A percentile compares a stretch with the other conserved stretches of the same genome.
Evolutionary conservation across 2,888 invertebrate genomes (phyloP).

Genomic region (Dorcus parallelipipedus): DNA sequence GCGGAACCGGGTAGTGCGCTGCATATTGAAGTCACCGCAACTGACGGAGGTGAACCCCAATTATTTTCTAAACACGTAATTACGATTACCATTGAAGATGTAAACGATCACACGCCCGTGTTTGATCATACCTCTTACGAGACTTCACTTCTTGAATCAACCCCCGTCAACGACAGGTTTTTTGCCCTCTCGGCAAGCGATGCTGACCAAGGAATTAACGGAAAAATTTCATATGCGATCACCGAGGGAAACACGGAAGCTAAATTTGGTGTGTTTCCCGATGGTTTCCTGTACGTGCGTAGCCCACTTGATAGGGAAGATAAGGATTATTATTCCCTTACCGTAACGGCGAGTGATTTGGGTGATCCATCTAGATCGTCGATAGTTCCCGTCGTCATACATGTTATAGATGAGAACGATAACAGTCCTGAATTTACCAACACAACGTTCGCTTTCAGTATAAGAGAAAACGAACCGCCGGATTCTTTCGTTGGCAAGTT

Average conservation of each 20-base stretch:
- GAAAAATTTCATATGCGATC: constrained; percentile 76
- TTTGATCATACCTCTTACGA: constrained; percentile 92
- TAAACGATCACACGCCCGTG: constrained; percentile 93
- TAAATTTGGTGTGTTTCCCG: constrained; percentile 93
- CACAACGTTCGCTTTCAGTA: constrained; percentile 83
- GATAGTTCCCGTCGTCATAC: constrained; percentile 86
- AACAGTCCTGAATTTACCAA: constrained; percentile 91
- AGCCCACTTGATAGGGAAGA: constrained; percentile 85
- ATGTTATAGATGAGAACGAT: constrained; percentile 95
- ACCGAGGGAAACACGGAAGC: constrained; percentile 81
- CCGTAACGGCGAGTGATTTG: constrained; percentile 78
- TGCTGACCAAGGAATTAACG: constrained; percentile 79
- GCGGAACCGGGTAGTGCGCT: constrained; percentile 69
- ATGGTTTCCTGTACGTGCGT: constrained; percentile 87
- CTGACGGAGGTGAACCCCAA: constrained; percentile 76
- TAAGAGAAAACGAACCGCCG: constrained; percentile 83
- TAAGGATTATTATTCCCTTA: constrained; percentile 86
- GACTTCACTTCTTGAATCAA: constrained; percentile 86
- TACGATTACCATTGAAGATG: constrained; percentile 74
- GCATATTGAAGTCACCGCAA: constrained; percentile 76
- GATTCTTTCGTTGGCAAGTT: constrained; percentile 91
- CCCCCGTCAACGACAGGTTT: constrained; percentile 85
- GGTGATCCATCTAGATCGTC: constrained; percentile 77
- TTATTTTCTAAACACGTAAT: constrained; percentile 74
- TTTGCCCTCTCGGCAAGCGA: constrained; percentile 89